Percentiles rank a stretch among this genome's conserved stretches.
Evolutionary conservation across 2,888 invertebrate genomes (phyloP).

Genomic region (Cosmia trapezina): DNA sequence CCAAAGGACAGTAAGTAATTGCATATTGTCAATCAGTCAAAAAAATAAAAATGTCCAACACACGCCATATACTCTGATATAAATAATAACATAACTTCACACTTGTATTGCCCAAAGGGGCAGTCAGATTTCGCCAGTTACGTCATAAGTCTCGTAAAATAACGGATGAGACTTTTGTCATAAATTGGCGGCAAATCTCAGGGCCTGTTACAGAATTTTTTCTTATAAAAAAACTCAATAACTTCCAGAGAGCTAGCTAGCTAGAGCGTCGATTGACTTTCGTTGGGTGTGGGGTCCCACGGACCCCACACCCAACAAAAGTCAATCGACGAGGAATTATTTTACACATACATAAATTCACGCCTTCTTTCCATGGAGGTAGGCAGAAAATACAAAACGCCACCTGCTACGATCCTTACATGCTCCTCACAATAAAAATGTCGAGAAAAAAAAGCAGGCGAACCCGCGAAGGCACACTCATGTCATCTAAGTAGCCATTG

Average conservation of each 20-base stretch:
- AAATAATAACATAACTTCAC: not conserved
- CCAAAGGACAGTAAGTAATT: conserved; percentile 21
- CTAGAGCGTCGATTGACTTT: too few species aligned
- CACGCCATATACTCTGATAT: not conserved
- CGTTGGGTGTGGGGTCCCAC: too few species aligned
- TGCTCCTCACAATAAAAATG: too few species aligned
- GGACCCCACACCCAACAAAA: not conserved
- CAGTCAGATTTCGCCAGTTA: not conserved
- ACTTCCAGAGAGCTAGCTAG: too few species aligned
- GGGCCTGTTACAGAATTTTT: not conserved
- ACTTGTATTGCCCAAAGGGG: not conserved
- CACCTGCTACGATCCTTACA: not conserved
- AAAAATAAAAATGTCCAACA: conserved; percentile 15
- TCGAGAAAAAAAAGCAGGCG: not conserved
- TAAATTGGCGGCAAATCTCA: not conserved
- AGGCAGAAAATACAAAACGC: too few species aligned
- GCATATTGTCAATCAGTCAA: conserved; percentile 13
- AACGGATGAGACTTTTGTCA: not conserved
- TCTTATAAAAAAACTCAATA: not conserved
- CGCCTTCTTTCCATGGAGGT: too few species aligned
- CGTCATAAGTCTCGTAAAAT: not conserved
- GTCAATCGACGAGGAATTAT: not conserved
- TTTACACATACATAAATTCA: too few species aligned
- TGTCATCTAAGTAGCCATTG: conserved; percentile 30
- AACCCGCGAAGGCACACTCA: not conserved